Base-by-base conservation (phyloP, 2,797 vertebrate genomes). In the Clangula hyemalis region DNA sequence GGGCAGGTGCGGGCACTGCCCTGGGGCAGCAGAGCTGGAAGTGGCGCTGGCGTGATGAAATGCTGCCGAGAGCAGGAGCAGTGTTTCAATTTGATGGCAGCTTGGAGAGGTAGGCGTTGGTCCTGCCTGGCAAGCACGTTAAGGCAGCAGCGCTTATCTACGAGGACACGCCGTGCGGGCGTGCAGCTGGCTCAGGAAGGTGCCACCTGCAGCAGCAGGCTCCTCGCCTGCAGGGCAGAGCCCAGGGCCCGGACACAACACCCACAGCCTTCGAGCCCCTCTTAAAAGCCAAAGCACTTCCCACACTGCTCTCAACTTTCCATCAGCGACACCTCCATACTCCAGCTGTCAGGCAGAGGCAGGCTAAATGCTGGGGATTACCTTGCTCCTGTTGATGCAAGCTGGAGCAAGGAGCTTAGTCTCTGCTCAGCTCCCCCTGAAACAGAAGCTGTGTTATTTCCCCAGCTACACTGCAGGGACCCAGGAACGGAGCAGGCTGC, bases 11-110 rank as follows among this genome's bases (percentile, higher is more conserved):
- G 0, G 34, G 25, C 2, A 0, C 30, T 83, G 24, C 32, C 4
- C 0, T 3, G 45, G 43, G 39, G 24, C 12, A n/a, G 64, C 54
- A 25, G 28, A 60, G 45, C 24, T 30, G 3, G 19, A 7, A 22
- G 11, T 20, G 1, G 0, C 0, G 5, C 18, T 70, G 1, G 3
- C 25, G 49, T n/a, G 71, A 2, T 28, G 43, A 18, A 73, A 70
- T 18, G 15, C 68, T 58, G 84, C 73, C 5, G 13, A 7, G 8
- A 58, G 77, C 58, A 0, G 27, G 18, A 87, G 65, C 3, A 0
- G 20, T 1, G 68, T 4, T 73, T 65, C 62, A 57, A 21, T 56
- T 39, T 3, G 3, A 11, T 3, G 69, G 54, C 87, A 45, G 89
- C 71, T 78, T 27, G 8, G 21, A 22, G 13, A 41, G 43, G 51